Evolutionary conservation across 2,797 vertebrate species (phyloP).

Genomic region (Ispidina picta): DNA sequence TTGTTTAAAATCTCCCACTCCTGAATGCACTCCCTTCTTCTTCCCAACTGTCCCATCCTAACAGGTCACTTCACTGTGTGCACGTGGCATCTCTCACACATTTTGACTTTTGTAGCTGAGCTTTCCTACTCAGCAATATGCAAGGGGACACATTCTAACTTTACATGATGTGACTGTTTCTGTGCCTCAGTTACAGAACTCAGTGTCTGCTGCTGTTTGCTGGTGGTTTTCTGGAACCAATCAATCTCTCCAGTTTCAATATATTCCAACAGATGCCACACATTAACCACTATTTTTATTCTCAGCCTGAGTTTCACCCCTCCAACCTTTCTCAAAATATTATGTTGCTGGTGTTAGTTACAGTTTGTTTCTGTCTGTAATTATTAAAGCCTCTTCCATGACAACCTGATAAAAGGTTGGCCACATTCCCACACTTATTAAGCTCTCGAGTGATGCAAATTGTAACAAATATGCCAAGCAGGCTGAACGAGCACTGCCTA

Average conservation of each 20-base stretch:
- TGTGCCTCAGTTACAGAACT: neutral
- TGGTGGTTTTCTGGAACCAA: conserved; percentile 58
- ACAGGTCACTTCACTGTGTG: neutral
- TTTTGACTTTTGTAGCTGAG: neutral
- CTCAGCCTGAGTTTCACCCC: conserved; percentile 44
- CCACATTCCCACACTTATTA: conserved; percentile 46
- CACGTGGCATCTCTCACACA: neutral
- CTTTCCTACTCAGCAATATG: neutral
- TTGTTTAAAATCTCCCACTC: conserved; percentile 25
- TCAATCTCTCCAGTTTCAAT: conserved; percentile 41
- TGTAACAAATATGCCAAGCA: conserved; percentile 48
- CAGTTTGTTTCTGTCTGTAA: conserved; percentile 67
- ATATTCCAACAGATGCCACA: conserved; percentile 56
- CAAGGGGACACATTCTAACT: neutral
- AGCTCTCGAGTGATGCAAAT: conserved; percentile 58
- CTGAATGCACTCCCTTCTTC: neutral
- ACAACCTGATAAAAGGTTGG: conserved; percentile 66
- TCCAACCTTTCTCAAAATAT: conserved; percentile 62
- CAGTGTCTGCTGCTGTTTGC: conserved; percentile 22
- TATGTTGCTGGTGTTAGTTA: conserved; percentile 63
- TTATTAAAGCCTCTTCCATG: conserved; percentile 59
- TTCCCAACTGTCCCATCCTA: neutral
- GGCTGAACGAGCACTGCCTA: neutral
- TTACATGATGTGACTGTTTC: neutral
- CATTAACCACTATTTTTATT: conserved; percentile 61